Percentiles rank a stretch among this genome's conserved stretches.
phyloP scores from a whole-genome alignment of 2,113 vertebrate genomes.

The Solea senegalensis region DNA sequence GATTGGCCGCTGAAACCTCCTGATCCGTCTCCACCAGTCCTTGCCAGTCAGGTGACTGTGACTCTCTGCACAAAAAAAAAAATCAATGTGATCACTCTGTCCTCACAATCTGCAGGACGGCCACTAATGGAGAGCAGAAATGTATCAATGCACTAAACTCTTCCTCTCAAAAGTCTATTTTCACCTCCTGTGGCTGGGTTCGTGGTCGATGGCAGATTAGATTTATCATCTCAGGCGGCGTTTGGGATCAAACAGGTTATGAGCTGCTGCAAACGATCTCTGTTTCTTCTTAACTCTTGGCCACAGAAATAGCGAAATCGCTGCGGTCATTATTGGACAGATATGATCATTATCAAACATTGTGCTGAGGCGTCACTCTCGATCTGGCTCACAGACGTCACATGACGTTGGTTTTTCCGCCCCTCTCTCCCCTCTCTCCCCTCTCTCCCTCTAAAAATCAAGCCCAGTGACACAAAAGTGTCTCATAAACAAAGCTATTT shows the following conservation, averaged over 20 bases:
- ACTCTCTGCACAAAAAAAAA: conserved; percentile 30
- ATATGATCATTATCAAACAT: conserved; percentile 17
- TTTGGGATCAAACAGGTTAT: conserved; percentile 1
- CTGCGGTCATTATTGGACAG: conserved; percentile 6
- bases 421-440: not conserved
- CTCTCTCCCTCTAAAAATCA: conserved; percentile 13
- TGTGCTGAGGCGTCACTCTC: conserved; percentile 14
- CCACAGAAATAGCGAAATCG: conserved; percentile 27
- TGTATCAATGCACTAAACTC: conserved; percentile 47
- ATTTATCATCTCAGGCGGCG: conserved; percentile 19
- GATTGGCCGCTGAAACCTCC: conserved; percentile 78
- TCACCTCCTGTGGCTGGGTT: conserved; percentile 1
- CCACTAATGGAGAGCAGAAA: conserved; percentile 32
- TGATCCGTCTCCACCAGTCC: conserved; percentile 77
- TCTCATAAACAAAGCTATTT: conserved; percentile 23
- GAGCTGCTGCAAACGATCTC: conserved; percentile 2
- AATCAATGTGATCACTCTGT: conserved; percentile 74
- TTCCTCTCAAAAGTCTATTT: not conserved
- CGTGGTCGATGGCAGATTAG: conserved; percentile 20
- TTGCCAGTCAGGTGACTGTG: conserved; percentile 66
- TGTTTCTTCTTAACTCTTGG: conserved; percentile 33
- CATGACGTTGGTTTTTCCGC: conserved; percentile 5
- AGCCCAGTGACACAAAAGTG: conserved; percentile 12
- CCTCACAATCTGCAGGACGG: conserved; percentile 38
- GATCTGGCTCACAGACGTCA: conserved; percentile 4